These are phyloP conservation scores for Tenthredo livida DNA, from an alignment of 2,888 invertebrate species.

Conservation along the genomic window DNA sequence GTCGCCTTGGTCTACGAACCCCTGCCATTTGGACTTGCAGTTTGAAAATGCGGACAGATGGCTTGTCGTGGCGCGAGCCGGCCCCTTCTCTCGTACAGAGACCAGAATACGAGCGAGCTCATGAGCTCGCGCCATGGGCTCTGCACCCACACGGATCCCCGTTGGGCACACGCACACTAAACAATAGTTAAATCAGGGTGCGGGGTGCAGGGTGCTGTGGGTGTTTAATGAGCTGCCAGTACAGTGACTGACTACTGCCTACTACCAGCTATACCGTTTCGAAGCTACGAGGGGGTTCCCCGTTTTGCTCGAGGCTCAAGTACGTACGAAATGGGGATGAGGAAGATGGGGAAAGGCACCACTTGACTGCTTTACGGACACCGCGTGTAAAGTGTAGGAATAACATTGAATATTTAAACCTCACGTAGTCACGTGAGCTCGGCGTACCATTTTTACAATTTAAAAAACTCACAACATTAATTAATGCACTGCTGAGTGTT, in stretches of 20 bases:
- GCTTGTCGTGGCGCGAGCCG: slow-evolving; percentile 63
- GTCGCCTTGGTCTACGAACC: slow-evolving; percentile 64
- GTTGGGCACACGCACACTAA: slow-evolving; percentile 64
- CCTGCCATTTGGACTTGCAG: slow-evolving; percentile 64
- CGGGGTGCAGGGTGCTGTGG: slow-evolving; percentile 73
- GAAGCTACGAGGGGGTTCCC: slow-evolving; percentile 22
- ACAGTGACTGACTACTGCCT: slow-evolving; percentile 55
- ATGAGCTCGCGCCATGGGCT: slow-evolving; percentile 58
- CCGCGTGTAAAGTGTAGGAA: slow-evolving; percentile 72
- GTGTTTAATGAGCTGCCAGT: slow-evolving; percentile 77
- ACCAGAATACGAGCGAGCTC: slow-evolving; percentile 49
- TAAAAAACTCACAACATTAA: background rate
- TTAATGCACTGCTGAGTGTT: background rate
- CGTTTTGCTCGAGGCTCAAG: slow-evolving; percentile 51
- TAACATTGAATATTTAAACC: slow-evolving; percentile 60
- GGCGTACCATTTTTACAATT: slow-evolving; percentile 5
- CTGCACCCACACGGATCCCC: slow-evolving; percentile 49
- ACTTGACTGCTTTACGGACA: slow-evolving; percentile 71
- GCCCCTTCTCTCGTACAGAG: slow-evolving; percentile 61
- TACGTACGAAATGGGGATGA: slow-evolving; percentile 56
- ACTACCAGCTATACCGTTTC: slow-evolving; percentile 43
- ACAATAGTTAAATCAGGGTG: slow-evolving; percentile 76
- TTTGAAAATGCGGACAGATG: slow-evolving; percentile 73
- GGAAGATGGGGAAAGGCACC: slow-evolving; percentile 59
- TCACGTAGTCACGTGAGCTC: slow-evolving; percentile 47